phyloP scores from a whole-genome alignment of 2,797 vertebrate species.

The Anguilla pacifica region DNA sequence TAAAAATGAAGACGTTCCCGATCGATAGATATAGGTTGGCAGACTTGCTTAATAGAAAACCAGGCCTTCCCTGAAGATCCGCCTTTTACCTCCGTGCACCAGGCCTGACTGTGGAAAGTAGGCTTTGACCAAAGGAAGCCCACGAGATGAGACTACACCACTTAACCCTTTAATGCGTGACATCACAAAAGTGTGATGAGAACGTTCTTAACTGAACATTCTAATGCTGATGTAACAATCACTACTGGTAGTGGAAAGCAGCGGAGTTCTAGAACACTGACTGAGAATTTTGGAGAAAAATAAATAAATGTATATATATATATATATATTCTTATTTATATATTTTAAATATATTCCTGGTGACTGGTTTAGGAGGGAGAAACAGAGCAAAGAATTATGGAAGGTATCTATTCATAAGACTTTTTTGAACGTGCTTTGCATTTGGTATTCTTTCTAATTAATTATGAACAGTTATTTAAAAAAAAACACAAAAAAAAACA shows the following conservation, averaged over 20 bases:
- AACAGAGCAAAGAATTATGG: not conserved
- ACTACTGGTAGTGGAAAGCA: no score
- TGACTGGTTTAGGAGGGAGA: not conserved
- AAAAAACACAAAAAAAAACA: no score
- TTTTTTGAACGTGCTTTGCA: not conserved
- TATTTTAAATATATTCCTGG: no score
- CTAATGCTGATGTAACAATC: no score
- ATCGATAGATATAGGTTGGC: conserved; percentile 73
- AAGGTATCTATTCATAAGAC: not conserved
- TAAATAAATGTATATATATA: no score
- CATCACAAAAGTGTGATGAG: no score
- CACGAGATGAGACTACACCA: not conserved
- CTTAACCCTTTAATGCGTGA: not conserved
- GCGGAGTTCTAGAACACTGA: no score
- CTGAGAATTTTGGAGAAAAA: no score
- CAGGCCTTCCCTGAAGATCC: conserved; percentile 64
- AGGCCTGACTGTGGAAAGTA: not conserved
- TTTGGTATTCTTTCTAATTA: not conserved
- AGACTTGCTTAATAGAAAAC: conserved; percentile 72
- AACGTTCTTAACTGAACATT: no score
- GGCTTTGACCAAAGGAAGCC: not conserved
- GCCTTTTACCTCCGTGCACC: not conserved
- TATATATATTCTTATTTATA: no score
- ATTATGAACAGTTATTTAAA: no score
- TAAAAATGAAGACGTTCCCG: conserved; percentile 42